Base-by-base conservation (phyloP, 2,113 vertebrate species). In the western clawed frog (Xenopus tropicalis) region DNA sequence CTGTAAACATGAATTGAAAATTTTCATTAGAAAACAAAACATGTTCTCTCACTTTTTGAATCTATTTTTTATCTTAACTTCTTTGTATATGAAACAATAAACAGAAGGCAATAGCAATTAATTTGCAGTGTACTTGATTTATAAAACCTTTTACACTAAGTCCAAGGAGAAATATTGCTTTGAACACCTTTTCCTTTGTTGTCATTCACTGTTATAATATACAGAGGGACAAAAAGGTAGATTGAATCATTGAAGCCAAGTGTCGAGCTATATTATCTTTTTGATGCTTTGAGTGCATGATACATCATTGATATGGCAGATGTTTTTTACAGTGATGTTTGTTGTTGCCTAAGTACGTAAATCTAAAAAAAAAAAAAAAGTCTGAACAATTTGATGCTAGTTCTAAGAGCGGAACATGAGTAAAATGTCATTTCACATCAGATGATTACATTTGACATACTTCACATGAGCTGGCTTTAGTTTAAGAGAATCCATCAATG, bases 381-480 rank as follows among this genome's bases (percentile, higher is more conserved):
- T 4, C 23, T 46, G 42, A 23, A 22, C 14, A 48, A 14, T 16
- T 44, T 48, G 43, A 66, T 48, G 11, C 23, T 48, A 48, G 21
- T 21, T 42, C 16, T 46, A 14, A 66, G 64, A 11, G 37, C 10
- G 13, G 19, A 19, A 66, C 13, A 16, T n/a, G 3, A 66, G 20
- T 48, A 13, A 23, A 66, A 66, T 66, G 64, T 22, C 42, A 66
- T 23, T 17, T 48, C 64, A 66, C 13, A 48, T 22, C 43, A 48
- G 21, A 42, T 66, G 19, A 19, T 67, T 19, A 62, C 7, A 37
- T 37, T 37, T 37, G 29, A 37, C 29, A 37, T 37, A 37, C 29
- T 37, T 37, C 29, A 37, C 29, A 37, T 37, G 29, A 37, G 29
- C 29, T 37, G 29, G 29, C 29, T 37, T 37, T 37, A 37, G 29